Evolutionary conservation across 2,888 invertebrate genomes (phyloP).

Genomic region (Acleris emargana): DNA sequence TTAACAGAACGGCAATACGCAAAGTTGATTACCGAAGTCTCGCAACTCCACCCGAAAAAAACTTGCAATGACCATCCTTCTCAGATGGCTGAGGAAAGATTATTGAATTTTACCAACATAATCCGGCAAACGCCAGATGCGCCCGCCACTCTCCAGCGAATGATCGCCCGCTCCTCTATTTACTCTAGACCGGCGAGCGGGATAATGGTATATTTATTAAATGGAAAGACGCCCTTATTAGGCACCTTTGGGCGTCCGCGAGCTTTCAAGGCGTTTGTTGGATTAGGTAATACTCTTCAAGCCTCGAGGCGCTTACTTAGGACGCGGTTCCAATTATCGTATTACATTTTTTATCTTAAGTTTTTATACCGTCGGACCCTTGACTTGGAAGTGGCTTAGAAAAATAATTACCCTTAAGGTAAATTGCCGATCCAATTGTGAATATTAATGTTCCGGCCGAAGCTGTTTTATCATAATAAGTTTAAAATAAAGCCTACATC

Average conservation of each 20-base stretch:
- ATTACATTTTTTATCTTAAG: conserved; percentile 40
- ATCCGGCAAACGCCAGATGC: conserved; percentile 72
- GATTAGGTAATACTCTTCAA: conserved; percentile 26
- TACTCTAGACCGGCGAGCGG: conserved; percentile 52
- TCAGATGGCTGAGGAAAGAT: conserved; percentile 71
- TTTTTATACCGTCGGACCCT: conserved; percentile 39
- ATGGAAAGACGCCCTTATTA: conserved; percentile 56
- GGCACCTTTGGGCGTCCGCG: conserved; percentile 46
- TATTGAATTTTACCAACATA: conserved; percentile 77
- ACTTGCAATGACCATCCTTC: conserved; percentile 58
- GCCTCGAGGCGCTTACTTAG: conserved; percentile 44
- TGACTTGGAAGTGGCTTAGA: background rate
- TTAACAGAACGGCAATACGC: conserved; percentile 43
- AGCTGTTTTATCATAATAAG: background rate
- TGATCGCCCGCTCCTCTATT: conserved; percentile 70
- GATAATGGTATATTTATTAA: conserved; percentile 70
- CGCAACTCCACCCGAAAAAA: conserved; percentile 50
- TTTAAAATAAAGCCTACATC: too few species aligned
- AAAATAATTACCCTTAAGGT: background rate
- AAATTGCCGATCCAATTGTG: background rate
- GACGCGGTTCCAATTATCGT: conserved; percentile 37
- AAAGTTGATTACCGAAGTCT: conserved; percentile 48
- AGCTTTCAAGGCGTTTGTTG: conserved; percentile 44
- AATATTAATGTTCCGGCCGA: background rate
- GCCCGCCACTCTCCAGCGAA: conserved; percentile 61